These are phyloP conservation scores for Ifrita kowaldi DNA, from an alignment of 2,113 vertebrate species.

Conservation along the genomic window DNA sequence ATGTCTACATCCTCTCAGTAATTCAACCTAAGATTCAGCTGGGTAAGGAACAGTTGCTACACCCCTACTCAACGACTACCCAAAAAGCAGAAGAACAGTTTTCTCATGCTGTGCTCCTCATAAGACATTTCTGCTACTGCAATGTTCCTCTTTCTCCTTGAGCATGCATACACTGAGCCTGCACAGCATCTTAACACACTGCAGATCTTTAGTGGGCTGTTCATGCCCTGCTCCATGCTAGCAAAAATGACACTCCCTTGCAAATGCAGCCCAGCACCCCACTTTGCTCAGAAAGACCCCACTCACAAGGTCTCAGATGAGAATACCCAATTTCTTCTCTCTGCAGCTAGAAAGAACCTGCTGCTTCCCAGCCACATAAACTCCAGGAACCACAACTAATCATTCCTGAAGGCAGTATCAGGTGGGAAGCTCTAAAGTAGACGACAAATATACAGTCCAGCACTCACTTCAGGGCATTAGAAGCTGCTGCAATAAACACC, in stretches of 20 bases:
- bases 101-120: accelerated
- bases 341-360: not conserved
- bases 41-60: not conserved
- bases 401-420: not conserved
- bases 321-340: not conserved
- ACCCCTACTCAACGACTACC: accelerated
- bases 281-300: not conserved
- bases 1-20: accelerated
- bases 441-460: not conserved
- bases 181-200: not conserved
- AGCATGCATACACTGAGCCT: not conserved
- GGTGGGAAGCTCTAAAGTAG: not conserved
- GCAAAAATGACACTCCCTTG: not conserved
- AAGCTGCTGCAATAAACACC: not conserved
- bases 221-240: not conserved
- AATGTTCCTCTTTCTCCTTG: not conserved
- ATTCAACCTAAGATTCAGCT: not conserved
- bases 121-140: not conserved
- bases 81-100: accelerated
- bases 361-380: not conserved
- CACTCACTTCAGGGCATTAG: not conserved
- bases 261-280: not conserved
- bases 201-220: not conserved
- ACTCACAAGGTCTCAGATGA: not conserved
- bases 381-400: not conserved